Evolutionary conservation across 2,113 vertebrate genomes (phyloP).

Genomic region (Petroica traversi): DNA sequence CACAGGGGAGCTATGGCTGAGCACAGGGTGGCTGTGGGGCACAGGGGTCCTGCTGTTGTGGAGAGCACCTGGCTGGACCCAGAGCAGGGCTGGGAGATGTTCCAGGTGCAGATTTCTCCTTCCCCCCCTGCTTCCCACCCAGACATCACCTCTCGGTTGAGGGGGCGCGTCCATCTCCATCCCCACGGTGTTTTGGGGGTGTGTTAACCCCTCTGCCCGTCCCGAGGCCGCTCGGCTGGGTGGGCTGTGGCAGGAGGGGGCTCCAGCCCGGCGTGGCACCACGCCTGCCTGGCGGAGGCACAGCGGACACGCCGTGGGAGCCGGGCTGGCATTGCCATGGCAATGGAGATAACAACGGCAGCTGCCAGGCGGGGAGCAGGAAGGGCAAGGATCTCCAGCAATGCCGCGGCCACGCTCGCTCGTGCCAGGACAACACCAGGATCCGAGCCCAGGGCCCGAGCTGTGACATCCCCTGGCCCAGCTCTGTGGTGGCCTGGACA

Average conservation of each 20-base stretch:
- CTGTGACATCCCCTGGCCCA: background rate
- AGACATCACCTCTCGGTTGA: fast-evolving
- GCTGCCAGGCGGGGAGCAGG: background rate
- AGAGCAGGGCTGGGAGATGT: background rate
- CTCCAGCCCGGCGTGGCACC: background rate
- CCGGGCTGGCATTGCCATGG: constrained; percentile 51
- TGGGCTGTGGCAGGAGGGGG: fast-evolving
- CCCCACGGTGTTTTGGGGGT: fast-evolving
- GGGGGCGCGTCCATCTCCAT: fast-evolving
- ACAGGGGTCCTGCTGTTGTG: fast-evolving
- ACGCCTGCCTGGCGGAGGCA: background rate
- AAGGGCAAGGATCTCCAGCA: background rate
- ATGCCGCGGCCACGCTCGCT: background rate
- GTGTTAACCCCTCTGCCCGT: fast-evolving
- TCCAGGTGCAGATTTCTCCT: background rate
- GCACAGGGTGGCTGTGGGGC: background rate
- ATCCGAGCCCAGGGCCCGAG: background rate
- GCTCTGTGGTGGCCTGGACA: fast-evolving
- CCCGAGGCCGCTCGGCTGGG: fast-evolving
- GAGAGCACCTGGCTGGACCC: fast-evolving
- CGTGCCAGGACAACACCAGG: fast-evolving
- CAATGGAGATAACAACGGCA: background rate
- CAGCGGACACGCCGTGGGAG: background rate
- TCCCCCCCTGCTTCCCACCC: background rate
- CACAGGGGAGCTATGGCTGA: background rate